Evolutionary conservation across 2,888 invertebrate species (phyloP).

Genomic region (Pyrrhosoma nymphula): DNA sequence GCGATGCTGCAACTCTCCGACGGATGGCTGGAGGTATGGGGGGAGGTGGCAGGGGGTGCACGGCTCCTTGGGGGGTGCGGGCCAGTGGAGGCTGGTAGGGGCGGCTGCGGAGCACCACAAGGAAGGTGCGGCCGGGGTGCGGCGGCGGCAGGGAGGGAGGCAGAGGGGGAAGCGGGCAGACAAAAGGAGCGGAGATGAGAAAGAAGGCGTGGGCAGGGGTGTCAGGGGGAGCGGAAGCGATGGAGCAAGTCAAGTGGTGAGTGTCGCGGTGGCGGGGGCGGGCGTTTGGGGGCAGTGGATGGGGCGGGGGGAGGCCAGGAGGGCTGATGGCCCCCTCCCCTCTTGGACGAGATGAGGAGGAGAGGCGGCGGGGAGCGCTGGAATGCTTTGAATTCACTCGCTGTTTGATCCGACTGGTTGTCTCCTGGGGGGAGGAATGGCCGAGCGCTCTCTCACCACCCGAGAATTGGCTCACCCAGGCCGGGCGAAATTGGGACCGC

Average conservation of each 20-base stretch:
- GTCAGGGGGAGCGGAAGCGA: background rate
- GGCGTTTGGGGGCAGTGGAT: background rate
- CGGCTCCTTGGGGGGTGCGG: background rate
- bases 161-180: background rate
- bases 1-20: conserved; percentile 61
- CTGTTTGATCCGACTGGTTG: background rate
- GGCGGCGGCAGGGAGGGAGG: no score
- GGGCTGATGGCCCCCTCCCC: background rate
- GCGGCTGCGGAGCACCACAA: no score
- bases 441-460: background rate
- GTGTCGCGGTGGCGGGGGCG: background rate
- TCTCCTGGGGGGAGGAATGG: background rate
- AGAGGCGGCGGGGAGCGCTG: background rate
- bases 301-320: background rate
- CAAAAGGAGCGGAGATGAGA: background rate
- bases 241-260: background rate
- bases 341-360: background rate
- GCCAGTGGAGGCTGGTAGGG: background rate
- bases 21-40: conserved; percentile 40
- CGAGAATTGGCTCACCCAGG: background rate
- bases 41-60: background rate
- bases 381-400: background rate
- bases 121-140: no score
- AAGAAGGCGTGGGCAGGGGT: background rate
- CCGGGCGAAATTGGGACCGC: background rate